Evolutionary conservation across 2,888 invertebrate species (phyloP).

Genomic region (Synanthedon formicaeformis): DNA sequence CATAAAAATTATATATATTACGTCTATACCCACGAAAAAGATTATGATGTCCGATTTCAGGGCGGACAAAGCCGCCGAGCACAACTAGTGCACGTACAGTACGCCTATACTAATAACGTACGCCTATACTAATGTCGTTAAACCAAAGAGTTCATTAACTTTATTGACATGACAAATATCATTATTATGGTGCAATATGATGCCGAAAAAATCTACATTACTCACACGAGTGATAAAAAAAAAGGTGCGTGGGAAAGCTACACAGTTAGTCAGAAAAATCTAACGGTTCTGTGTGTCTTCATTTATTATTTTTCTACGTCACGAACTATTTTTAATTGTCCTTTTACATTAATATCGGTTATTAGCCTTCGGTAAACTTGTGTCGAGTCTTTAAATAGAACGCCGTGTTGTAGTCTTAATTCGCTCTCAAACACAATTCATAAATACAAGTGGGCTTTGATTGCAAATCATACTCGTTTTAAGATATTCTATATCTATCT

Average conservation of each 20-base stretch:
- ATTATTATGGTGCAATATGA: constrained; percentile 11
- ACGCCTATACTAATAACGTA: not conserved
- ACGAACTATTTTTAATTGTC: constrained; percentile 24
- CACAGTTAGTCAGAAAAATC: constrained; percentile 34
- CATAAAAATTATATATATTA: no score
- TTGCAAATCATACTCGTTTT: no score
- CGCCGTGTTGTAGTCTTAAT: no score
- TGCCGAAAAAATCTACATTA: constrained; percentile 27
- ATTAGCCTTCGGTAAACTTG: constrained; percentile 22
- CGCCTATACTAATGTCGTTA: no score
- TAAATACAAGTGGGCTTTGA: no score
- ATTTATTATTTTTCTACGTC: constrained; percentile 11
- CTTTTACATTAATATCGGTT: constrained; percentile 18
- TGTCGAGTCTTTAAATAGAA: no score
- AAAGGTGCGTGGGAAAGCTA: constrained; percentile 38
- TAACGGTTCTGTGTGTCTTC: constrained; percentile 5
- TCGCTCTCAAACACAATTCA: no score
- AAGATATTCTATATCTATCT: no score
- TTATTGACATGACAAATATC: not conserved
- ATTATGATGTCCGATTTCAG: no score
- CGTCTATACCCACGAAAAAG: no score
- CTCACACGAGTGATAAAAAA: constrained; percentile 20
- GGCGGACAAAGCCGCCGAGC: no score
- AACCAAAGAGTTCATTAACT: constrained; percentile 17
- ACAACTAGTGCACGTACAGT: no score